Percentiles rank a stretch among this genome's conserved stretches.
phyloP scores from a whole-genome alignment of 2,797 vertebrate genomes.

The Nyctalus aviator region DNA sequence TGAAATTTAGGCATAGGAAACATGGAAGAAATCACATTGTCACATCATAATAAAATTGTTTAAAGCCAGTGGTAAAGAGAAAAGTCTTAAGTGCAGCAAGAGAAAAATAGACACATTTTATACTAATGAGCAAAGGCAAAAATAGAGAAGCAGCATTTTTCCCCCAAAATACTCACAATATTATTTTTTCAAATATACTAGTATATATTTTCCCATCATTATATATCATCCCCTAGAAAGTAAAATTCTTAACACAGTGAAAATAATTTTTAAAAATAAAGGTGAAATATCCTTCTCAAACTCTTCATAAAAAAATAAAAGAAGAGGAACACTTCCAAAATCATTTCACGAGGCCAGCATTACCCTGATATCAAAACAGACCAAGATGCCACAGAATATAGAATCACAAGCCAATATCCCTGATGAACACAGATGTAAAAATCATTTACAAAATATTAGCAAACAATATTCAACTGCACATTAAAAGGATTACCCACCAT shows the following conservation, averaged over 20 bases:
- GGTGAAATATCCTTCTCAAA: background rate
- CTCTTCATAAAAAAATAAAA: background rate
- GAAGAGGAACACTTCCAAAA: background rate
- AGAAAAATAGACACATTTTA: background rate
- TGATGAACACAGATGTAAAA: background rate
- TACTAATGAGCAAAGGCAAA: background rate
- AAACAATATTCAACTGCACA: background rate
- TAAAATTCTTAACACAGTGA: background rate
- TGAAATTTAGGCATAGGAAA: background rate
- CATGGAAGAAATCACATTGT: background rate
- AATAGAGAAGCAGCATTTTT: background rate
- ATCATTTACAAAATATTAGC: background rate
- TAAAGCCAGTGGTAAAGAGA: background rate
- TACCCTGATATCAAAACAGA: background rate
- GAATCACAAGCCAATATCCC: background rate
- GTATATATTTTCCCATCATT: background rate
- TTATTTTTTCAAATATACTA: background rate
- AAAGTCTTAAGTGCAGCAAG: background rate
- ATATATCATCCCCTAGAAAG: background rate
- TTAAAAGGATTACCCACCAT: background rate
- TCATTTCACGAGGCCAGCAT: background rate
- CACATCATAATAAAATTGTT: background rate
- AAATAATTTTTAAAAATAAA: background rate
- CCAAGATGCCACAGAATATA: background rate
- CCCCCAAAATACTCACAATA: no score